Evolutionary conservation across 2,797 vertebrate genomes (phyloP).

Genomic region (Clarias laeviceps): DNA sequence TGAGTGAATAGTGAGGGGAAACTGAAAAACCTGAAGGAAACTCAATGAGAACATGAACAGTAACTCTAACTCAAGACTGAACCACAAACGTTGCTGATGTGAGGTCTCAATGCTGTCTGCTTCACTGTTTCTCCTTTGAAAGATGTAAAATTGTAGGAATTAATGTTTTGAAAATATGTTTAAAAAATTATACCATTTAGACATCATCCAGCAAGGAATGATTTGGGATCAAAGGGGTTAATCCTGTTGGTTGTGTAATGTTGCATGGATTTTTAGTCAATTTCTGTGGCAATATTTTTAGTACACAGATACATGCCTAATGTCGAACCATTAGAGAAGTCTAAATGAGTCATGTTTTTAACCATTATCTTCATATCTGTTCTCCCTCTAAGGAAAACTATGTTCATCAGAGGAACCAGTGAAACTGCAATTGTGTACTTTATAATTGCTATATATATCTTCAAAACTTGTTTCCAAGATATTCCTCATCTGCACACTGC

Average conservation of each 20-base stretch:
- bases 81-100: not conserved
- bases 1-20: not conserved
- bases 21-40: not conserved
- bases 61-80: not conserved
- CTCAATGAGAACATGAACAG: not conserved
- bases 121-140: no score
- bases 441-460: not conserved
- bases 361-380: not conserved
- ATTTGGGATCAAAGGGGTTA: not conserved
- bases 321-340: not conserved
- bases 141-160: no score
- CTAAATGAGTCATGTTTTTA: not conserved
- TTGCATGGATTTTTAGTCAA: no score
- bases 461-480: not conserved
- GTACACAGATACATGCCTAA: not conserved
- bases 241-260: not conserved
- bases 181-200: no score
- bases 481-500: not conserved
- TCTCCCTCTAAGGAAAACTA: not conserved
- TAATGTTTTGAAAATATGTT: no score
- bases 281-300: not conserved
- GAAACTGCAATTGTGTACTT: not conserved
- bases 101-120: no score
- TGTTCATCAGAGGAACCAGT: not conserved
- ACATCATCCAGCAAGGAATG: no score